Percentiles rank a stretch among this genome's conserved stretches.
Conservation (phyloP, 2,888 invertebrate genomes). For the Brenthis daphne region DNA sequence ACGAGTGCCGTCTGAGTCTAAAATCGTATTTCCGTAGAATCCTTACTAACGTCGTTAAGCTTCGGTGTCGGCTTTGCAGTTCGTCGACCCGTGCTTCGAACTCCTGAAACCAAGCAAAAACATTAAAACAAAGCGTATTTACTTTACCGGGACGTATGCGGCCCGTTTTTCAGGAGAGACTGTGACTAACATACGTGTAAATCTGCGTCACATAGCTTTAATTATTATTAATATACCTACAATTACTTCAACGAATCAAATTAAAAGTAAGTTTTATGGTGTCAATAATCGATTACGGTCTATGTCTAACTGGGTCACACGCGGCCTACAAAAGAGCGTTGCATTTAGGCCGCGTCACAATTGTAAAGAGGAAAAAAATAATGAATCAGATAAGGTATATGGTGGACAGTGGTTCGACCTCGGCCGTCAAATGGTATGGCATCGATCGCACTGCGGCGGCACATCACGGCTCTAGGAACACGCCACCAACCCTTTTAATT, state of each 20-base stretch:
- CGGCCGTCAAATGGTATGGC: slow-evolving; percentile 75
- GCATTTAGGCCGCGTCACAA: slow-evolving; percentile 66
- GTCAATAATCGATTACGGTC: slow-evolving; percentile 65
- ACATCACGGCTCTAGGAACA: slow-evolving; percentile 61
- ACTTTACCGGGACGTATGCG: slow-evolving; percentile 41
- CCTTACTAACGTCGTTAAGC: slow-evolving; percentile 80
- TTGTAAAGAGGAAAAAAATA: slow-evolving; percentile 62
- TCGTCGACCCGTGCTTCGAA: slow-evolving; percentile 72
- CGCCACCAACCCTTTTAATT: slow-evolving; percentile 54
- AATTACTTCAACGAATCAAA: slow-evolving; percentile 52
- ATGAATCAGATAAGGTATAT: slow-evolving; percentile 78
- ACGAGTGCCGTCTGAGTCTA: slow-evolving; percentile 55
- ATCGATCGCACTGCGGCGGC: slow-evolving; percentile 70
- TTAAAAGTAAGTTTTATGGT: slow-evolving; percentile 46
- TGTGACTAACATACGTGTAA: slow-evolving; percentile 51
- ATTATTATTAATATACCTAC: slow-evolving; percentile 44
- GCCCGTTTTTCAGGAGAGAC: slow-evolving; percentile 42
- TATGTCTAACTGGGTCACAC: slow-evolving; percentile 74
- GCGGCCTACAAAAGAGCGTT: slow-evolving; percentile 63
- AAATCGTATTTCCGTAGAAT: slow-evolving; percentile 82
- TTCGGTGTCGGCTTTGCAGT: slow-evolving; percentile 77
- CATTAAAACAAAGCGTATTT: slow-evolving; percentile 62
- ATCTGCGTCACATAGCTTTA: slow-evolving; percentile 46
- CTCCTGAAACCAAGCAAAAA: slow-evolving; percentile 61
- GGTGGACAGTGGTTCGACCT: slow-evolving; percentile 77